A percentile compares a stretch with the other conserved stretches of the same genome.
Evolutionary conservation across 2,888 invertebrate genomes (phyloP).

Genomic region (Masnerella sp.): DNA sequence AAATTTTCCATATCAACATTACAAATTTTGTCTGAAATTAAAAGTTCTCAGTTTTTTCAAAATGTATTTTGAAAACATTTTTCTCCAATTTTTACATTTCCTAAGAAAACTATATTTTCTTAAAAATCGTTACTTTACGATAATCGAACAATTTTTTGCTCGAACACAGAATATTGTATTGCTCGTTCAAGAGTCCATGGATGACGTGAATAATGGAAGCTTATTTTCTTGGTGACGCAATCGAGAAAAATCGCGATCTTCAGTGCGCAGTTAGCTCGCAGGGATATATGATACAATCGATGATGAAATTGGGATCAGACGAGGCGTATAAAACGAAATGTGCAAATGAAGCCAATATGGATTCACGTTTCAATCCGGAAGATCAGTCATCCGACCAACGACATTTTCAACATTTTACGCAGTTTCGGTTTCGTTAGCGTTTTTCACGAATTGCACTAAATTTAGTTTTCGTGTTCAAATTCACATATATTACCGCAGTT

Average conservation of each 20-base stretch:
- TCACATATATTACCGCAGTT: too few relatives aligned
- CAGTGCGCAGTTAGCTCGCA: conserved; percentile 21
- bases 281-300: conserved; percentile 52
- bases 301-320: conserved; percentile 68
- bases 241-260: conserved; percentile 41
- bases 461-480: conserved; percentile 68
- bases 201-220: conserved; percentile 27
- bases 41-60: too few relatives aligned
- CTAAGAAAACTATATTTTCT: too few relatives aligned
- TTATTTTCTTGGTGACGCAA: conserved; percentile 40
- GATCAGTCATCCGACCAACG: conserved; percentile 68
- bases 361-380: conserved; percentile 66
- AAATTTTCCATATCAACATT: too few relatives aligned
- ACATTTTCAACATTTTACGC: conserved; percentile 66
- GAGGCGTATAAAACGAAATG: conserved; percentile 73
- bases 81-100: too few relatives aligned
- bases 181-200: conserved; percentile 3
- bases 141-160: too few relatives aligned
- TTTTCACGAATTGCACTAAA: conserved; percentile 67
- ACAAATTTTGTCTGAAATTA: too few relatives aligned
- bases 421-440: conserved; percentile 43
- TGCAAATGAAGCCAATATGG: conserved; percentile 77
- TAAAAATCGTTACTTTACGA: too few relatives aligned
- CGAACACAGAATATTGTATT: background rate
- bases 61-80: too few relatives aligned